Percentiles rank a stretch among this genome's conserved stretches.
phyloP scores from a whole-genome alignment of 2,113 vertebrate species.

The Elanus axillaris region DNA sequence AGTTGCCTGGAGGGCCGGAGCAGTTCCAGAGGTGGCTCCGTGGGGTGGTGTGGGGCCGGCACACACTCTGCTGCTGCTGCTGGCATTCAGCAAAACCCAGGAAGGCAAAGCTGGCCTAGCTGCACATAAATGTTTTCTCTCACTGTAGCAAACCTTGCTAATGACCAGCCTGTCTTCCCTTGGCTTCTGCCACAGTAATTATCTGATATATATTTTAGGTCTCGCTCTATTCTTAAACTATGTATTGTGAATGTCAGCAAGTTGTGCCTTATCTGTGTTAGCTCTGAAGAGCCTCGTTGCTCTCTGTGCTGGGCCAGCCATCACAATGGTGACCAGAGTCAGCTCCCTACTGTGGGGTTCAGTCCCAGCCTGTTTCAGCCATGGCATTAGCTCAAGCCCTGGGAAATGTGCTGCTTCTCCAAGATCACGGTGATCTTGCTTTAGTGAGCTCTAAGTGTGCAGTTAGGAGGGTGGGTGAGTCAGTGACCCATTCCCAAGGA shows the following conservation, averaged over 20 bases:
- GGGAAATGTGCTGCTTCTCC: background rate
- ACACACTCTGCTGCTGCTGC: background rate
- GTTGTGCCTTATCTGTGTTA: background rate
- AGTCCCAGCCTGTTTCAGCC: background rate
- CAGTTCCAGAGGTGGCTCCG: accelerated
- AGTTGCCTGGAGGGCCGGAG: background rate
- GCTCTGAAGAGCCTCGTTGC: background rate
- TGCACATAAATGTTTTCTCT: background rate
- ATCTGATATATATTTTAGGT: background rate
- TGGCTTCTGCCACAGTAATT: background rate
- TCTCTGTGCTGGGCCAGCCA: background rate
- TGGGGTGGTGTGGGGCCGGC: background rate
- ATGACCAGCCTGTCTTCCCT: background rate
- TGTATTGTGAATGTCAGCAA: background rate
- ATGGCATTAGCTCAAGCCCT: background rate
- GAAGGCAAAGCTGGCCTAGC: background rate
- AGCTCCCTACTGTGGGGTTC: background rate
- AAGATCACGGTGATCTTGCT: background rate
- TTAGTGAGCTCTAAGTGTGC: background rate
- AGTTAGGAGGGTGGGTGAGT: background rate
- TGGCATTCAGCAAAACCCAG: background rate
- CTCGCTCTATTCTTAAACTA: background rate
- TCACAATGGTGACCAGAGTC: background rate
- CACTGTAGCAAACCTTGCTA: background rate
- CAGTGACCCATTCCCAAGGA: background rate